Base-by-base conservation (phyloP, 2,797 vertebrate genomes). In the Urocyon cinereoargenteus region DNA sequence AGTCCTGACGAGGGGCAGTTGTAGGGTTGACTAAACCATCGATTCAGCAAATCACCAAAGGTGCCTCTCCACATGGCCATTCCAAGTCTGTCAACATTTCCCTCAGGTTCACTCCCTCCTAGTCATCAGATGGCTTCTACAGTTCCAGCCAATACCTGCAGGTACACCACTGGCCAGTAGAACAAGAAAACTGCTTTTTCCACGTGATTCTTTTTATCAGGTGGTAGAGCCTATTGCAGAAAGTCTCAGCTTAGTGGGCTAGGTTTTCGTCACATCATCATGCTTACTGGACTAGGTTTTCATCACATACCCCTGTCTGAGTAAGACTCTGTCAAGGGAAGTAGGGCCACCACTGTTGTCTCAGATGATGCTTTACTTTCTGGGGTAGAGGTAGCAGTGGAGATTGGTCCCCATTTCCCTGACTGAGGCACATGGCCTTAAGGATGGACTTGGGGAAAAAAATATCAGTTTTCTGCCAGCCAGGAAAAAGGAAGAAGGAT, bases 351-450 rank as follows among this genome's bases (percentile, higher is more conserved):
- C 61, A 70, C 45, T 78, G 26, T 45, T 62, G 14, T 3, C 59
- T 59, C 59, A 9, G 8, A 18, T n/a, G 53, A 15, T 59, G 57
- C 64, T 72, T 89, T 10, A 61, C 22, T 24, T 49, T 70, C 1
- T 64, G 14, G 66, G n/a, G 0, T 28, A 3, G 57, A 49, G 3
- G 22, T 45, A 22, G n/a, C 22, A 49, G 0, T 34, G 34, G 53
- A n/a, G 31, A 72, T 28, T 22, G 40, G 34, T 70, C 19, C 10
- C 77, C 36, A 9, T 31, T 13, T 82, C 40, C 28, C 36, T 14
- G 11, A 40, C 51, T 70, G 77, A 57, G 45, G 62, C 36, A 19
- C 28, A 18, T 40, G 13, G 22, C 36, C n/a, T 51, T 51, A 66
- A 55, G 28, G n/a, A 19, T 40, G 24, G 22, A 8, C 2, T 5